Evolutionary conservation across 2,888 invertebrate species (phyloP).

Genomic region (Cataglyphis albicans): DNA sequence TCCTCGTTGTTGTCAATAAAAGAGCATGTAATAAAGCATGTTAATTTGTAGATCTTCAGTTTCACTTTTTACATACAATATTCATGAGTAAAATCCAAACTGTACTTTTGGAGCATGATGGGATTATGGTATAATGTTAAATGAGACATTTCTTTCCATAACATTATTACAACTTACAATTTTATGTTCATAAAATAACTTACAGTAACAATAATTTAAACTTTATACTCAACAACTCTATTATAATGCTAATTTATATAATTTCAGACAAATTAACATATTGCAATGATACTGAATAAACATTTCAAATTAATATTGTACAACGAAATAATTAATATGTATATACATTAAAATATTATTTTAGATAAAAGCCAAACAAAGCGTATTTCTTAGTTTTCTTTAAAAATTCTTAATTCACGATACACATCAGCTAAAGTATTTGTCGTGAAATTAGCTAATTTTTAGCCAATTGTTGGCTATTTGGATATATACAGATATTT

Average conservation of each 20-base stretch:
- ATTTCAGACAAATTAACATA: slow-evolving; percentile 61
- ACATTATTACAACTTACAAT: slow-evolving; percentile 42
- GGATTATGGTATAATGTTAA: slow-evolving; percentile 6
- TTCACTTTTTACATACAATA: slow-evolving; percentile 22
- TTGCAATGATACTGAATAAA: slow-evolving; percentile 58
- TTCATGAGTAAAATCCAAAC: not conserved
- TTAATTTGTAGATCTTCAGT: slow-evolving; percentile 66
- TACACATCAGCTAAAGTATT: not conserved
- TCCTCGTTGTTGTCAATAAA: slow-evolving; percentile 67
- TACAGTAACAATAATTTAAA: slow-evolving; percentile 55
- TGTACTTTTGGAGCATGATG: not conserved
- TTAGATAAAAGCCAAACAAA: slow-evolving; percentile 53
- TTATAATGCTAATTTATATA: slow-evolving; percentile 45
- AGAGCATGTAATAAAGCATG: slow-evolving; percentile 63
- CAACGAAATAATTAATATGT: slow-evolving; percentile 67
- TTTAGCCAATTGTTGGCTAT: slow-evolving; percentile 40
- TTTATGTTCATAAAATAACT: slow-evolving; percentile 52
- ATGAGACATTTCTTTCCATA: slow-evolving; percentile 15
- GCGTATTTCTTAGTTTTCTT: slow-evolving; percentile 4
- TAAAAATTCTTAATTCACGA: slow-evolving; percentile 21
- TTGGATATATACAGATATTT: slow-evolving; percentile 25
- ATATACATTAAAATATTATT: slow-evolving; percentile 62
- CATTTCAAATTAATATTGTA: slow-evolving; percentile 57
- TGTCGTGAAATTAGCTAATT: not conserved
- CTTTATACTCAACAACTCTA: slow-evolving; percentile 26